Evolutionary conservation across 2,797 vertebrate genomes (phyloP), one percentile per base, ranked within the genome.

Genomic region (Selene dorsalis): DNA sequence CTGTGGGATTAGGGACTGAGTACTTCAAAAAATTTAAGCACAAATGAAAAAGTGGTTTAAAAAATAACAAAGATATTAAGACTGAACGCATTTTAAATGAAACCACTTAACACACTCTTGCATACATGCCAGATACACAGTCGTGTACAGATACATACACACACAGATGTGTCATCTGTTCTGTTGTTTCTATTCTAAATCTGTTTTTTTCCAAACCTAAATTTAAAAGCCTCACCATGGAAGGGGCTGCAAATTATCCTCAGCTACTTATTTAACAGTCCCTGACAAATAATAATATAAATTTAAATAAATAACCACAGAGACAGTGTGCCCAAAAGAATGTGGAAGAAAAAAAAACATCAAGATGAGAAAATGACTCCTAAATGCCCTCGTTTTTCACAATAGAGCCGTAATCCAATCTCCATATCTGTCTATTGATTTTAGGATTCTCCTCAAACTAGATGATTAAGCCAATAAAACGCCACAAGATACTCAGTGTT

Each of bases 371-470:
- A 60, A 62, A 61, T 56, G 30, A 55, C 8, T 58, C 11, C 12
- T 26, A 71, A 71, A 69, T 45, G 45, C 32, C 32, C 2, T 73
- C 22, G 39, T 47, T 77, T 65, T 32, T 9, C 53, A 58, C 43
- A 57, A 82, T 39, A 74, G 58, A 71, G 28, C 41, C 60, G 60
- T 69, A 63, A 68, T 72, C 18, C 80, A 58, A 79, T 77, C 62
- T 73, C 53, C 22, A 28, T 18, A 69, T 78, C 45, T 73, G 8
- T 75, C 32, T 79, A 68, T 82, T 83, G 75, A 82, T 86, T 72
- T 78, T 78, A 16, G 60, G 76, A 82, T 88, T 87, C 50, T 79
- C 47, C 63, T 69, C 10, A 45, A 47, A 58, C 24, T 66, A 66
- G 52, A 57, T 22, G 17, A 47, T 53, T 58, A 58, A 76, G 38